Base-by-base conservation (phyloP, 2,888 invertebrate genomes). In the Synergus gifuensis region DNA sequence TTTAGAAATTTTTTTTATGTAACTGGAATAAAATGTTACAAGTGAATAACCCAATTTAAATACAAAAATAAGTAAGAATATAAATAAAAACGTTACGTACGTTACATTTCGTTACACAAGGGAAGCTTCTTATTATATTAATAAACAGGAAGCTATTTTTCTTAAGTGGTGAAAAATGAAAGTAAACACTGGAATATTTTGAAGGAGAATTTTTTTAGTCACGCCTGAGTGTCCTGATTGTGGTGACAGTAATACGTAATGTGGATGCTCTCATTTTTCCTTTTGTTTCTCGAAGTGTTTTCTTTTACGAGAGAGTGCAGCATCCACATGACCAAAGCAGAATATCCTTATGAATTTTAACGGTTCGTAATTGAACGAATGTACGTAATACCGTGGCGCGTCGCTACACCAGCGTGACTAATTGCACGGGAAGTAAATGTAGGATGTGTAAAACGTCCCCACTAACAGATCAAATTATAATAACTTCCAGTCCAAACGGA, bases 351-450 rank as follows among this genome's bases (percentile, higher is more conserved):
- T 36, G 36, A 73, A 28, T 73, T 73, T 73, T 73, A 73, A 54
- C 73, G 73, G 73, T 11, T 73, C 28, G 54, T 73, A 73, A 73
- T 73, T 73, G 73, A 54, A 49, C 40, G 73, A 36, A 46, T 66
- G 66, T n/a, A 54, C 73, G 40, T 73, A 73, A 73, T 49, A 36
- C 12, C 54, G 16, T 46, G 28, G 69, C 69, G 54, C 49, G 69
- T 54, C 69, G 69, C n/a, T 73, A 79, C 67, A 79, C 77, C 84
- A 82, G 81, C 86, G 84, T 86, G 85, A 87, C 89, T 89, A 89
- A 90, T 90, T 88, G 82, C 81, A 86, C 85, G 85, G 89, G 88
- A 90, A 90, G 84, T 81, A 44, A 67, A 46, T 42, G 18, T 22
- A 67, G 66, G 62, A 42, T 14, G 78, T 69, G 79, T 66, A 73